A percentile compares a stretch with the other conserved stretches of the same genome.
Evolutionary conservation across 1,140 invertebrate species (phyloP).

Genomic region (Trichomalopsis sarcophagae): DNA sequence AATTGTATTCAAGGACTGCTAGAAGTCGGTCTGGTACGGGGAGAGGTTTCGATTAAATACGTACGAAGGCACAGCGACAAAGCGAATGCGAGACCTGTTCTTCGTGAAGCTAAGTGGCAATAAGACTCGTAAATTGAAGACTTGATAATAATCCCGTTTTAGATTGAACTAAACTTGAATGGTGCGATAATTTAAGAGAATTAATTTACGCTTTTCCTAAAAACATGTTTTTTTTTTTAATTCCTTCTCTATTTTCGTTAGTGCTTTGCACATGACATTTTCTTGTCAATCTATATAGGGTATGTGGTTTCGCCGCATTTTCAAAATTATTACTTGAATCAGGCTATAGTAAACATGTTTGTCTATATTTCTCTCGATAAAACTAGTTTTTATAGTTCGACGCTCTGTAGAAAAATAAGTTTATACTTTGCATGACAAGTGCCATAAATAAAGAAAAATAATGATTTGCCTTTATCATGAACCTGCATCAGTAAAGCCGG

Average conservation of each 20-base stretch:
- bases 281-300: too few species aligned
- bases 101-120: background rate
- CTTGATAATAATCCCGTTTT: background rate
- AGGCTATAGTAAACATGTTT: too few species aligned
- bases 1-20: slow-evolving; percentile 7
- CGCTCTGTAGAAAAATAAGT: too few species aligned
- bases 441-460: too few species aligned
- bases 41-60: slow-evolving; percentile 12
- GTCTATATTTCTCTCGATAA: too few species aligned
- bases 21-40: background rate
- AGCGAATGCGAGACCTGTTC: background rate
- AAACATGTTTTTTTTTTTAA: background rate
- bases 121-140: background rate
- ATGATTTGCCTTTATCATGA: too few species aligned
- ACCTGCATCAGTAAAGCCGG: too few species aligned
- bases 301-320: too few species aligned
- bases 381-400: too few species aligned
- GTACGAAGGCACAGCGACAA: background rate
- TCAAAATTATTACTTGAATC: too few species aligned
- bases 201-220: background rate
- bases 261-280: background rate
- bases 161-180: background rate
- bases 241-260: background rate
- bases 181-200: background rate
- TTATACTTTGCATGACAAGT: too few species aligned